Conservation (phyloP, 2,888 invertebrate species). For the Heliconius ismenius region DNA sequence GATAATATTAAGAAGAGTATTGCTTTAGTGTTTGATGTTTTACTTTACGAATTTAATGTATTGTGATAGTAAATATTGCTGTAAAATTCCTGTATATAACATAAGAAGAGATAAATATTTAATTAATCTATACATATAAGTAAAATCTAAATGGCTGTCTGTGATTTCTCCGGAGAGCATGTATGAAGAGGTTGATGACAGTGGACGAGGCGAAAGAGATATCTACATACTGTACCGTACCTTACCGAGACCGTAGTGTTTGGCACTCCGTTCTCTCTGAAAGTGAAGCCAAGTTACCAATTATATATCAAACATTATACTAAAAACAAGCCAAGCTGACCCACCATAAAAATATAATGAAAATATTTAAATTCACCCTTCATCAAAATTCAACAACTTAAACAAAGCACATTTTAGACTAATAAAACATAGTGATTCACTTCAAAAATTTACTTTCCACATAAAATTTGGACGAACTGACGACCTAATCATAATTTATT, state of each 20-base stretch:
- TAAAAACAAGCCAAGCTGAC: not conserved
- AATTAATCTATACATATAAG: no score
- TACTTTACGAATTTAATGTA: not conserved
- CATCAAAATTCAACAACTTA: not conserved
- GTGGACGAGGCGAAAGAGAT: no score
- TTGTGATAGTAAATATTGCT: not conserved
- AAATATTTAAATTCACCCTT: constrained; percentile 1
- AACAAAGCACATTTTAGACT: constrained; percentile 4
- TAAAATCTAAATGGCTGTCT: no score
- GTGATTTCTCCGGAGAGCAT: no score
- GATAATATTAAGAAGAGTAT: no score
- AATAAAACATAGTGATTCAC: constrained; percentile 20
- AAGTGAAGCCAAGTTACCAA: no score
- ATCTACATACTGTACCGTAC: no score
- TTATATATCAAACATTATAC: not conserved
- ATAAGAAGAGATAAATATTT: no score
- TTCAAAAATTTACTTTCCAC: constrained; percentile 16
- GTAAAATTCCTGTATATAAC: no score
- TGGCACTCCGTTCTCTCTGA: no score
- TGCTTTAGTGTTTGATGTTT: not conserved
- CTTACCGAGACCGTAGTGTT: no score
- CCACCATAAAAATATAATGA: not conserved
- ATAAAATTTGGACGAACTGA: constrained; percentile 19
- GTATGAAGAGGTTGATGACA: no score
- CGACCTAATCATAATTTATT: constrained; percentile 42